Conservation (phyloP, 2,113 vertebrate genomes). For the Hyla sarda region DNA sequence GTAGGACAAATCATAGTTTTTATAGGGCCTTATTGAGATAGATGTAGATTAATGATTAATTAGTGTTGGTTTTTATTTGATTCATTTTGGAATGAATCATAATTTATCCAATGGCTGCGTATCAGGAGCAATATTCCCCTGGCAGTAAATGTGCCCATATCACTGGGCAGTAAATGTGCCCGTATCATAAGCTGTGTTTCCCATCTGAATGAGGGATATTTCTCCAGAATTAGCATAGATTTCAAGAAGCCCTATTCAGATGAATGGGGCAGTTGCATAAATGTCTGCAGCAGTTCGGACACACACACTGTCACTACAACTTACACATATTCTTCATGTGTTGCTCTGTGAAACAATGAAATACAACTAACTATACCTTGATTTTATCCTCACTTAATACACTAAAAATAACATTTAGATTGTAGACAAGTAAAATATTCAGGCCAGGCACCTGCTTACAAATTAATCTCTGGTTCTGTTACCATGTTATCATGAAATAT, state of each 20-base stretch:
- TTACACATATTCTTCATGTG: neutral
- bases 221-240: neutral
- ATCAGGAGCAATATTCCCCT: too few relatives aligned
- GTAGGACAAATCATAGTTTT: too few relatives aligned
- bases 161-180: too few relatives aligned
- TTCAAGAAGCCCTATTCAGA: neutral
- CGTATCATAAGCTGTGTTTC: neutral
- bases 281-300: too few relatives aligned
- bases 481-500: neutral
- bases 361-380: neutral
- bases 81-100: too few relatives aligned
- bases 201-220: neutral
- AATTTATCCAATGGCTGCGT: too few relatives aligned
- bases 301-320: neutral
- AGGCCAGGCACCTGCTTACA: neutral
- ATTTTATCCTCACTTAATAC: neutral
- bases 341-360: neutral
- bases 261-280: neutral
- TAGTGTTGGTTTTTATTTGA: too few relatives aligned
- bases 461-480: neutral
- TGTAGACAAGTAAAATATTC: neutral
- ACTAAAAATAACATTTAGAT: neutral
- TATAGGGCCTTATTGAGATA: too few relatives aligned
- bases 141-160: too few relatives aligned
- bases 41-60: too few relatives aligned